A percentile compares a stretch with the other conserved stretches of the same genome.
These are phyloP conservation scores for Drosophila parthenogenetica DNA, from an alignment of 2,888 invertebrate genomes.

Conservation along the genomic window DNA sequence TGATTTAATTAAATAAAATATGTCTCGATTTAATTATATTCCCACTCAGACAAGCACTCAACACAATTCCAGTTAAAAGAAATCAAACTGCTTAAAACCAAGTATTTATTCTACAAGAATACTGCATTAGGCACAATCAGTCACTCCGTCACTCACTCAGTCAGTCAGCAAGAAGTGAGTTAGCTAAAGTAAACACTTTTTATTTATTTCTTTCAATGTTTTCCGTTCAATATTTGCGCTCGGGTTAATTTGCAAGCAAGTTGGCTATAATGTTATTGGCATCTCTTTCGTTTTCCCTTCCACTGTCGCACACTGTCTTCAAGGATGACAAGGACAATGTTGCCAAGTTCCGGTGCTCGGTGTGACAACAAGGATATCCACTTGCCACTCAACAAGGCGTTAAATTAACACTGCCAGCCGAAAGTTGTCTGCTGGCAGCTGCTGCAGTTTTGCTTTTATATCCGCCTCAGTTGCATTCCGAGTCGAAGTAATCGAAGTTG, in stretches of 20 bases:
- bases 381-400: conserved; percentile 60
- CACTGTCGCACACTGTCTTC: not conserved
- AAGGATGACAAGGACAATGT: not conserved
- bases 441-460: conserved; percentile 22
- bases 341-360: conserved; percentile 45
- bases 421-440: conserved; percentile 26
- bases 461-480: not conserved
- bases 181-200: conserved; percentile 13
- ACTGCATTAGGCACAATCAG: conserved; percentile 20
- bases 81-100: not conserved
- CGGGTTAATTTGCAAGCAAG: conserved; percentile 58
- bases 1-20: no score
- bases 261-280: conserved; percentile 57
- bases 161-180: conserved; percentile 9
- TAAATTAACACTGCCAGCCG: conserved; percentile 51
- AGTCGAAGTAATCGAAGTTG: conserved; percentile 9
- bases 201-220: conserved; percentile 8
- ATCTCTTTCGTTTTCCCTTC: not conserved
- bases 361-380: conserved; percentile 54
- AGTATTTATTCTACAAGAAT: conserved; percentile 8
- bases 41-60: not conserved
- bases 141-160: no score
- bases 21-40: not conserved
- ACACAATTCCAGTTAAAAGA: not conserved
- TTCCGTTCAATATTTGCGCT: conserved; percentile 40